Evolutionary conservation across 1,140 invertebrate genomes (phyloP).

Genomic region (Oncopeltus fasciatus): DNA sequence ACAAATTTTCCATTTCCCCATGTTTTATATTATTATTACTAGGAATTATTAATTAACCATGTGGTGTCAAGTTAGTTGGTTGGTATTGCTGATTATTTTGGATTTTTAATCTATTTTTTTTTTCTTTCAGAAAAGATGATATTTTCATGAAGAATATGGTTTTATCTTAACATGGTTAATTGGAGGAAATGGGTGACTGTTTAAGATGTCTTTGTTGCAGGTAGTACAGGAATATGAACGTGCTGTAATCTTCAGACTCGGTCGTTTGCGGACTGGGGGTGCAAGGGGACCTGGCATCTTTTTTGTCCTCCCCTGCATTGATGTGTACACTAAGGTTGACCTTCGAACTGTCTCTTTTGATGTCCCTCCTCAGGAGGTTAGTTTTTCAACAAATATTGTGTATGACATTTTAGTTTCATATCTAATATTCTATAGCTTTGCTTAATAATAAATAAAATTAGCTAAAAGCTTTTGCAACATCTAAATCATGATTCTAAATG

Average conservation of each 20-base stretch:
- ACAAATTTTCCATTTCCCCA: too few relatives aligned
- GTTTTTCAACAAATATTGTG: too few relatives aligned
- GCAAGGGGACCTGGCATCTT: slow-evolving; percentile 78
- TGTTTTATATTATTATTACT: too few relatives aligned
- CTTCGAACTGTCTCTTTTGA: slow-evolving; percentile 82
- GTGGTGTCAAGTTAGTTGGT: too few relatives aligned
- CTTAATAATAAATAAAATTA: too few relatives aligned
- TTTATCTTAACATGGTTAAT: background rate
- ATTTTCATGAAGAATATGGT: background rate
- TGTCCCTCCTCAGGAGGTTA: slow-evolving; percentile 87
- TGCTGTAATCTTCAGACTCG: slow-evolving; percentile 60
- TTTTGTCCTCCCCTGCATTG: slow-evolving; percentile 88
- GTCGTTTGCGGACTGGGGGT: slow-evolving; percentile 47
- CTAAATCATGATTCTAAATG: too few relatives aligned
- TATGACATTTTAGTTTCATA: too few relatives aligned
- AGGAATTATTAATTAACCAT: too few relatives aligned
- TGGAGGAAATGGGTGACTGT: background rate
- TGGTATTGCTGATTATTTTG: too few relatives aligned
- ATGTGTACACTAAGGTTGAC: slow-evolving; percentile 81
- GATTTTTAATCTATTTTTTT: background rate
- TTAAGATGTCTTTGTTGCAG: slow-evolving; percentile 36
- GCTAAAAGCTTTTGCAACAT: too few relatives aligned
- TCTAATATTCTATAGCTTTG: too few relatives aligned
- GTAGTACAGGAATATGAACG: slow-evolving; percentile 65
- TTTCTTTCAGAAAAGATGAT: background rate